Conservation (phyloP, 1,140 invertebrate genomes). For the Triops cancriformis region DNA sequence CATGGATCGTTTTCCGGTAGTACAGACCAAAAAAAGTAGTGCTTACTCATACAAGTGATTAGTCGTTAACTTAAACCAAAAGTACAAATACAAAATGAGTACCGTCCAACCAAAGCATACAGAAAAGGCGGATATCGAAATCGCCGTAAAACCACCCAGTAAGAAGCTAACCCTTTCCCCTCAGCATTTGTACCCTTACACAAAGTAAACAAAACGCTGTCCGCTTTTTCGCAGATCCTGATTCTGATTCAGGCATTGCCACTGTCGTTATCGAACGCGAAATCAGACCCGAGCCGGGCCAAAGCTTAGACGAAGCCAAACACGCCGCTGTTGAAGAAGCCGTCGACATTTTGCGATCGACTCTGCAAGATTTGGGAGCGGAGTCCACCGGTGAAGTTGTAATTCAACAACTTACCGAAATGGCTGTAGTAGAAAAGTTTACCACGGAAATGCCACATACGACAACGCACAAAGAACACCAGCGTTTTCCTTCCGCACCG, state of each 20-base stretch:
- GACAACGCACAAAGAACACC: background rate
- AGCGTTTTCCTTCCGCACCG: background rate
- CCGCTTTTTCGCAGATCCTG: background rate
- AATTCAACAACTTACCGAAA: background rate
- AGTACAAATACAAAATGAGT: background rate
- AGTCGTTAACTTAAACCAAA: background rate
- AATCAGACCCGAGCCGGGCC: background rate
- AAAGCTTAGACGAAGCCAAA: background rate
- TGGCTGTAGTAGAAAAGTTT: background rate
- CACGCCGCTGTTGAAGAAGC: slow-evolving; percentile 14
- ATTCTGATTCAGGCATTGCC: background rate
- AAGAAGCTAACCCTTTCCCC: too few relatives aligned
- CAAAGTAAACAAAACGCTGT: too few relatives aligned
- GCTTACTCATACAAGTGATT: background rate
- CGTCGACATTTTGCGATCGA: background rate
- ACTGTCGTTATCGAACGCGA: background rate
- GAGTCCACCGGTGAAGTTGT: slow-evolving; percentile 7
- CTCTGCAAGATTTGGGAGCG: background rate
- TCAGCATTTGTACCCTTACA: too few relatives aligned
- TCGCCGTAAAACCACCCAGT: background rate
- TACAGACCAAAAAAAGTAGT: background rate
- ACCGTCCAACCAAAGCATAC: background rate
- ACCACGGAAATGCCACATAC: background rate
- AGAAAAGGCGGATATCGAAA: background rate
- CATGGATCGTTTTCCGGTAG: background rate